A percentile compares a stretch with the other conserved stretches of the same genome.
Evolutionary conservation across 1,140 invertebrate species (phyloP).

Genomic region (Drosophila ohnishii): DNA sequence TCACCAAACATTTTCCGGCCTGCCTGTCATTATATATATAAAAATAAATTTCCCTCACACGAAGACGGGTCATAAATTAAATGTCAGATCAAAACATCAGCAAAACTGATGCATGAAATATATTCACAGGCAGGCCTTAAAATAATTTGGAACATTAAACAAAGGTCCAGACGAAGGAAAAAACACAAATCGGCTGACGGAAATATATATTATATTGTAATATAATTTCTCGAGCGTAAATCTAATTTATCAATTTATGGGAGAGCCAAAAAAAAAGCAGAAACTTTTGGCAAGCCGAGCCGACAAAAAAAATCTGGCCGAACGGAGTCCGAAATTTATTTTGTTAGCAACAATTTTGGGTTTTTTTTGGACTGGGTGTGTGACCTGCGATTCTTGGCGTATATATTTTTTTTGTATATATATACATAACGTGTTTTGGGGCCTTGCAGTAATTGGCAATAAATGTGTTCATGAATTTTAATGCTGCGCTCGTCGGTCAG

Average conservation of each 20-base stretch:
- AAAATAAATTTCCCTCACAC: slow-evolving; percentile 15
- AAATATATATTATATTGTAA: slow-evolving; percentile 77
- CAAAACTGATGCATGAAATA: slow-evolving; percentile 32
- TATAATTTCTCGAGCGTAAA: slow-evolving; percentile 80
- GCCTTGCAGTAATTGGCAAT: slow-evolving; percentile 78
- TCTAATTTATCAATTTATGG: slow-evolving; percentile 80
- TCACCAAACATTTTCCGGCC: slow-evolving; percentile 21
- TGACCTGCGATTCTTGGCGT: slow-evolving; percentile 28
- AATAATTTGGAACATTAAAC: slow-evolving; percentile 50
- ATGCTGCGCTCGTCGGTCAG: slow-evolving; percentile 67
- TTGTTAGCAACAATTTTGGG: slow-evolving; percentile 33
- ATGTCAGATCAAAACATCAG: slow-evolving; percentile 18
- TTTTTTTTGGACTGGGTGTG: background rate
- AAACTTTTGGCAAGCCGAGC: slow-evolving; percentile 29
- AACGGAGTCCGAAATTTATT: slow-evolving; percentile 49
- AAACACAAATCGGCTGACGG: slow-evolving; percentile 61
- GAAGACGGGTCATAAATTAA: slow-evolving; percentile 54
- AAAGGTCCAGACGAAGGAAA: slow-evolving; percentile 10
- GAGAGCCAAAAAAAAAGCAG: slow-evolving; percentile 21
- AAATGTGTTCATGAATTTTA: slow-evolving; percentile 82
- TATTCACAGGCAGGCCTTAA: slow-evolving; percentile 39
- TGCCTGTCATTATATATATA: slow-evolving; percentile 22
- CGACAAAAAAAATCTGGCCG: slow-evolving; percentile 50
- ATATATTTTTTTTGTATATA: slow-evolving; percentile 22
- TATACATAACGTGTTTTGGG: slow-evolving; percentile 64